Conservation (phyloP, 2,113 vertebrate genomes). For the Oxyura jamaicensis region DNA sequence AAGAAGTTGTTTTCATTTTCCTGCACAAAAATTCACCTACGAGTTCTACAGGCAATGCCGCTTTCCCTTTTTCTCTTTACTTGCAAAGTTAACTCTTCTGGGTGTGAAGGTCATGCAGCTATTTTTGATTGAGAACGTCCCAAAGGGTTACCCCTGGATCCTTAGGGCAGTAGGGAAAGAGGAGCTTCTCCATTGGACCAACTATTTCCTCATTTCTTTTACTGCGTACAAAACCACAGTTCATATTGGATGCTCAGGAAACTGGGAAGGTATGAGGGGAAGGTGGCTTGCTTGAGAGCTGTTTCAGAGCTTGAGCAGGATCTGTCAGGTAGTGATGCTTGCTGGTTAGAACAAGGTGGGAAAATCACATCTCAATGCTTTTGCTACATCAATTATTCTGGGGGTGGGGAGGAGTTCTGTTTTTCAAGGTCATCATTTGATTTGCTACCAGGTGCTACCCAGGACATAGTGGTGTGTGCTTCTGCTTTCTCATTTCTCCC, state of each 20-base stretch:
- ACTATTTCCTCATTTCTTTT: neutral
- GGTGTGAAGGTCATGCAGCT: too few species aligned
- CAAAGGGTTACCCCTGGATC: neutral
- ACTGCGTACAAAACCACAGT: neutral
- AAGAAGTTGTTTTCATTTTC: neutral
- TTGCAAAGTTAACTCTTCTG: too few species aligned
- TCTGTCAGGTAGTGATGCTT: neutral
- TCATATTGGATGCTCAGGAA: neutral
- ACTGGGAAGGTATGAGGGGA: neutral
- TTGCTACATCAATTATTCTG: neutral
- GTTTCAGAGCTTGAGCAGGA: neutral
- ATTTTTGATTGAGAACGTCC: neutral
- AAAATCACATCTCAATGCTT: neutral
- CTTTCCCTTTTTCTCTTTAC: too few species aligned
- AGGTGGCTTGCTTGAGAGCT: fast-evolving
- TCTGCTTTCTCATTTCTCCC: neutral
- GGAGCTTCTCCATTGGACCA: too few species aligned
- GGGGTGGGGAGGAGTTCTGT: neutral
- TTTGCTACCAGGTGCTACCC: fast-evolving
- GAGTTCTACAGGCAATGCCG: neutral
- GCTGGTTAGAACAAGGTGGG: neutral
- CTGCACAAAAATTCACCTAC: neutral
- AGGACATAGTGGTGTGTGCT: fast-evolving
- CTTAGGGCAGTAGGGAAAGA: neutral
- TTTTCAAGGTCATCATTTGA: neutral